Conservation (phyloP, 2,888 invertebrate genomes). For the Cerastis leucographa region DNA sequence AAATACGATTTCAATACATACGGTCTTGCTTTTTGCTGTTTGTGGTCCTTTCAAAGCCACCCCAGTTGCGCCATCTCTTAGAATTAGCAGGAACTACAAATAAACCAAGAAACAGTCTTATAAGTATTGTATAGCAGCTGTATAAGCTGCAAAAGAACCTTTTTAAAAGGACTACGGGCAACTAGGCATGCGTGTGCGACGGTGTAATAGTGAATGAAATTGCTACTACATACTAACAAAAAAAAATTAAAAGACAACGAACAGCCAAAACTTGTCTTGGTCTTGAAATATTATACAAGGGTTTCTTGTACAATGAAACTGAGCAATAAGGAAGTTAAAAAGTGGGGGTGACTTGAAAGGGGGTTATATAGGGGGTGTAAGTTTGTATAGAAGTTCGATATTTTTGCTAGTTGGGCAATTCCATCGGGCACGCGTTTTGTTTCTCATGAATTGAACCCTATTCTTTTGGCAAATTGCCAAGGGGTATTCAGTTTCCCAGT, state of each 20-base stretch:
- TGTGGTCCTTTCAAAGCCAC: conserved; percentile 27
- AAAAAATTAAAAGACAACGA: background rate
- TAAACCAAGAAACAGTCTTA: conserved; percentile 38
- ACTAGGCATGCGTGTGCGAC: background rate
- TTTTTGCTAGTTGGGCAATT: background rate
- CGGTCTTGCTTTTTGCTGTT: conserved; percentile 43
- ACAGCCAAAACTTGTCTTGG: background rate
- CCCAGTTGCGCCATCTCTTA: conserved; percentile 37
- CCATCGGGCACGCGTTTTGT: background rate
- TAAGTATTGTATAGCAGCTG: conserved; percentile 14
- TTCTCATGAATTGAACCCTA: background rate
- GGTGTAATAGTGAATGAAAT: background rate
- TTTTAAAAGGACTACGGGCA: background rate
- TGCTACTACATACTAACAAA: background rate
- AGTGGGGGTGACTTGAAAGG: too few species aligned
- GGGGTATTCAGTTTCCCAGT: background rate
- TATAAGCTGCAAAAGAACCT: conserved; percentile 4
- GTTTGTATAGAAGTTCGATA: background rate
- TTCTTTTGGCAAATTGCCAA: background rate
- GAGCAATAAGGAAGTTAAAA: background rate
- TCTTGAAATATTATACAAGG: background rate
- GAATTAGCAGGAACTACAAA: conserved; percentile 50
- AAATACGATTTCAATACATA: conserved; percentile 34
- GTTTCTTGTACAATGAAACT: background rate
- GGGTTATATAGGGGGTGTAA: background rate